Evolutionary conservation across 2,113 vertebrate species (phyloP).

Genomic region (Cynopterus brachyotis): DNA sequence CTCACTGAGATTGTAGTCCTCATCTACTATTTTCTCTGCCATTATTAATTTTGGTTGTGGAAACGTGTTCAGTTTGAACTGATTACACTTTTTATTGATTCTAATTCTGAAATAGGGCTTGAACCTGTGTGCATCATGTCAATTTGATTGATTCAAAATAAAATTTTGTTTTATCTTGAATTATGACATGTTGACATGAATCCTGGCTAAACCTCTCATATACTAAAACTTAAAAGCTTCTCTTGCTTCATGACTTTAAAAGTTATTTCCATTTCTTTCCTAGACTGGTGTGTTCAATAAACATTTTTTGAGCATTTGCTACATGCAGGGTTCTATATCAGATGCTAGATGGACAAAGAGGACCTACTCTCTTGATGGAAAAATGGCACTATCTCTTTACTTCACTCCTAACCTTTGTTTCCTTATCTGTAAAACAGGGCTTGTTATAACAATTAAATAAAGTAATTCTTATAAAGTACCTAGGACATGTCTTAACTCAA

Average conservation of each 20-base stretch:
- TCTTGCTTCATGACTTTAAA: background rate
- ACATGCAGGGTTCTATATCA: background rate
- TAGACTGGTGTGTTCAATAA: background rate
- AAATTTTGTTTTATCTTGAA: conserved; percentile 18
- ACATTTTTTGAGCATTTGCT: background rate
- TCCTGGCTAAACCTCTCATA: background rate
- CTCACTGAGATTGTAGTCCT: background rate
- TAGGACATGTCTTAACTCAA: background rate
- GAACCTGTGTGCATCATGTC: background rate
- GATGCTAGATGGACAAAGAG: background rate
- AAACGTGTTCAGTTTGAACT: background rate
- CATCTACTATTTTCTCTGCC: background rate
- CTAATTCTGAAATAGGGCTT: background rate
- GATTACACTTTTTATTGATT: background rate
- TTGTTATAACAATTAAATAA: background rate
- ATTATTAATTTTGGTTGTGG: background rate
- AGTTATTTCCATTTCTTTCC: background rate
- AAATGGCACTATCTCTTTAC: background rate
- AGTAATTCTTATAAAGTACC: background rate
- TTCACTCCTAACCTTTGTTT: background rate
- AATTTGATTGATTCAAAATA: background rate
- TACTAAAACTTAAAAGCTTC: background rate
- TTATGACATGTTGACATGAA: background rate
- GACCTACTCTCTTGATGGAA: background rate
- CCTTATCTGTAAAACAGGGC: background rate